A percentile compares a stretch with the other conserved stretches of the same genome.
phyloP scores from a whole-genome alignment of 2,113 vertebrate genomes.

The rabbit (Oryctolagus cuniculus) region DNA sequence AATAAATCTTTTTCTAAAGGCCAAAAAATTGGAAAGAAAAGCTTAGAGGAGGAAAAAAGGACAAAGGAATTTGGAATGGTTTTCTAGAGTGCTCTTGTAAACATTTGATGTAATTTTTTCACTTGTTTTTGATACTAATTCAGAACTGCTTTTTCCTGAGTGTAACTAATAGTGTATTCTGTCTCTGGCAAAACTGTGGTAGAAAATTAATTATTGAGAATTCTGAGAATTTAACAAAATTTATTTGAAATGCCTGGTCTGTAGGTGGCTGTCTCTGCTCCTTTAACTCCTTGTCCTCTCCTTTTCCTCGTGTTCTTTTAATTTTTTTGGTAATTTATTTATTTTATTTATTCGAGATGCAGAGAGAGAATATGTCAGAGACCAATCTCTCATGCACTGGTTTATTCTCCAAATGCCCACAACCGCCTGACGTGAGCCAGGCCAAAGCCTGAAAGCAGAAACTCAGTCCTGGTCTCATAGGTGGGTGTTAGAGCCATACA shows the following conservation, averaged over 20 bases:
- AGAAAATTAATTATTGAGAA: slow-evolving; percentile 55
- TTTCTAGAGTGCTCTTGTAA: slow-evolving; percentile 11
- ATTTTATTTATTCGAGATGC: too few relatives aligned
- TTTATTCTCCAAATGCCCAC: too few relatives aligned
- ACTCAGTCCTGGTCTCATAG: too few relatives aligned
- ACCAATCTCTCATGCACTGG: too few relatives aligned
- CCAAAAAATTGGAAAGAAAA: slow-evolving; percentile 56
- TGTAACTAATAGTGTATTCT: neutral
- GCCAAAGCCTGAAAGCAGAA: too few relatives aligned
- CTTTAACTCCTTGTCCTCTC: neutral
- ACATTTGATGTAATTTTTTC: slow-evolving; percentile 46
- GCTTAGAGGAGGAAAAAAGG: neutral
- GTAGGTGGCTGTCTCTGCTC: neutral
- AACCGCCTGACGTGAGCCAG: too few relatives aligned
- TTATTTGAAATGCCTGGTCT: neutral
- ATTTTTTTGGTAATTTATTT: too few relatives aligned
- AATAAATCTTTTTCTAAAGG: too few relatives aligned
- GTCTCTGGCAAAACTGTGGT: slow-evolving; percentile 46
- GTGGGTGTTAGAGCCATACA: too few relatives aligned
- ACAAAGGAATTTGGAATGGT: slow-evolving; percentile 38
- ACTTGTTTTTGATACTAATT: neutral
- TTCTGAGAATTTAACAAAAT: slow-evolving; percentile 53
- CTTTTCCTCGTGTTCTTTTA: neutral
- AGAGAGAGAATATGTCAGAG: too few relatives aligned
- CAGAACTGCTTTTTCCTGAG: slow-evolving; percentile 47